Base-by-base conservation (phyloP, 2,888 invertebrate genomes). In the Vannuccia rotundouncinata region DNA sequence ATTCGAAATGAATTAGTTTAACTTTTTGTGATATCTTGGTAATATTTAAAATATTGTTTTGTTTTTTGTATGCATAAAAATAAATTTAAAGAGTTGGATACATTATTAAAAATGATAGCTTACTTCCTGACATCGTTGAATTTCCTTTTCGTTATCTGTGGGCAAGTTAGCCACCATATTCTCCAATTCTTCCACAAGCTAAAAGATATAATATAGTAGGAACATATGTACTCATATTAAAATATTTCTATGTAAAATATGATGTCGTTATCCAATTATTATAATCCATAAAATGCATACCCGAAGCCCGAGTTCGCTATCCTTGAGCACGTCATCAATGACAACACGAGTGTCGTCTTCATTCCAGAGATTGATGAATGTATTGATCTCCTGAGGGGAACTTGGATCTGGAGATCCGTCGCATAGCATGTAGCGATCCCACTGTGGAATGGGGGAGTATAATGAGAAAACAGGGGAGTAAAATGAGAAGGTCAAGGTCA, bases 381-480 rank as follows among this genome's bases (percentile, higher is more conserved):
- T 87, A 83, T 88, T 88, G 74, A 88, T 88, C 82, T 88, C 88
- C 30, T 86, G 86, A 29, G 84, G 85, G 27, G 84, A 83, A 1
- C 85, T 84, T 0, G 88, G 88, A 79, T 87, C 86, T 0, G 88
- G 88, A 1, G 87, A 87, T 1, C 88, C 87, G 83, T 88, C 88
- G 83, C 87, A 88, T 59, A 84, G 82, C 87, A 88, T 86, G 83
- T 87, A 87, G 25, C 88, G 83, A 13, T 85, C 84, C 88, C 88
- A 88, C 86, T 87, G 83, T 30, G 2, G 5, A 22, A 22, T 5
- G 66, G 66, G 25, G 22, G 22, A 22, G 30, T 5, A 28, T 75
- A 75, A 17, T 30, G 29, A 1, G 5, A 28, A 1, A 75, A 13
- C 10, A 17, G 30, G n/a, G 78, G 5, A 17, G n/a, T 76, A 5